Evolutionary conservation across 2,888 invertebrate species (phyloP).

Genomic region (Chaitophorus viminalis): DNA sequence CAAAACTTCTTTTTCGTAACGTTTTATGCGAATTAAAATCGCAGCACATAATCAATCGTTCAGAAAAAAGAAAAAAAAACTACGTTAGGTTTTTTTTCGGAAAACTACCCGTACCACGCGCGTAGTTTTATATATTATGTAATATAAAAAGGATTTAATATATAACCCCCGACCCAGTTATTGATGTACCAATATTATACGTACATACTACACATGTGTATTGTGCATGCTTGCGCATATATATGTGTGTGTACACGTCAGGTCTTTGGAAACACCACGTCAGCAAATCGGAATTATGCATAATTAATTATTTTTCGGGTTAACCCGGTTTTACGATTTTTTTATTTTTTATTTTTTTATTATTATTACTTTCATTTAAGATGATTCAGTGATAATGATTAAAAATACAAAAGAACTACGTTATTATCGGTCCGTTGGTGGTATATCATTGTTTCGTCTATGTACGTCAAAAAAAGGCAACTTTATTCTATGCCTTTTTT

Average conservation of each 20-base stretch:
- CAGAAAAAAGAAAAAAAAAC: not conserved
- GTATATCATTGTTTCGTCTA: conserved; percentile 11
- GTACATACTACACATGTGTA: too few species aligned
- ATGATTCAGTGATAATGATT: conserved; percentile 19
- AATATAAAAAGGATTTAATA: not conserved
- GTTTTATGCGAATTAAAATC: not conserved
- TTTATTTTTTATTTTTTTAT: too few species aligned
- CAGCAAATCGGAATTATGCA: not conserved
- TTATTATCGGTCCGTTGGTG: not conserved
- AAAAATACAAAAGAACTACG: conserved; percentile 15
- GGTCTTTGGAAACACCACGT: not conserved
- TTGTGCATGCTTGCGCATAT: too few species aligned
- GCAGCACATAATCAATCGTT: not conserved
- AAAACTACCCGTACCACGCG: not conserved
- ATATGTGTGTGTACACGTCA: not conserved
- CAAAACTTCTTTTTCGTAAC: not conserved
- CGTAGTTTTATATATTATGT: not conserved
- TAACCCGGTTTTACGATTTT: not conserved
- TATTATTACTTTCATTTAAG: conserved; percentile 13
- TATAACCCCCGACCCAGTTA: not conserved
- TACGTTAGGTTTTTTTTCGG: not conserved
- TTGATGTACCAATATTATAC: not conserved
- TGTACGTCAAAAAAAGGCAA: too few species aligned
- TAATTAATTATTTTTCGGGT: conserved; percentile 26
- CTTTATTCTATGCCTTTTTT: not conserved